phyloP scores from a whole-genome alignment of 2,797 vertebrate genomes.

The Amphiprion clarkii region DNA sequence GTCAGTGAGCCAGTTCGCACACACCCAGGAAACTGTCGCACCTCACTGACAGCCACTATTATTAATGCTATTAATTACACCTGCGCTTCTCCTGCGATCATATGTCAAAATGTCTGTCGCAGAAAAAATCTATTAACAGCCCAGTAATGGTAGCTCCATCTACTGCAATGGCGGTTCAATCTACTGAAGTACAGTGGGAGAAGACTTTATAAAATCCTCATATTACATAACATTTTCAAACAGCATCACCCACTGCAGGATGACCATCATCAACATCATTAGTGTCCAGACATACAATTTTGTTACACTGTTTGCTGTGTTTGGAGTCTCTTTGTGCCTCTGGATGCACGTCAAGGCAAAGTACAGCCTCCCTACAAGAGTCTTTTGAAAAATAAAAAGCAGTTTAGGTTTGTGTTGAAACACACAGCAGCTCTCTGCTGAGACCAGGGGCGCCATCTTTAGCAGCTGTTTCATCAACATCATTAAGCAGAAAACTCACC shows the following conservation, averaged over 20 bases:
- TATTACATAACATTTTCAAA: constrained; percentile 31
- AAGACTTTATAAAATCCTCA: not conserved
- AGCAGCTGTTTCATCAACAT: constrained; percentile 58
- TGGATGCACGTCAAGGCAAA: constrained; percentile 23
- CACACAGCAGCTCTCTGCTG: constrained; percentile 17
- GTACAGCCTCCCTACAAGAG: constrained; percentile 29
- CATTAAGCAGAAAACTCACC: constrained; percentile 86
- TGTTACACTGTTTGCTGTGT: constrained; percentile 16
- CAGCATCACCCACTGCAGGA: constrained; percentile 29
- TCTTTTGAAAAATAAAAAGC: constrained; percentile 40
- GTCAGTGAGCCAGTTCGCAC: not conserved
- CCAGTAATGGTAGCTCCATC: constrained; percentile 8
- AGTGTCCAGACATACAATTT: constrained; percentile 37
- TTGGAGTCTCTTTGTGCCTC: constrained; percentile 26
- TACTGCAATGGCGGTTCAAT: constrained; percentile 7
- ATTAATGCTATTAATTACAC: constrained; percentile 46
- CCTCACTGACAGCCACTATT: constrained; percentile 41
- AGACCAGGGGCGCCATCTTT: constrained; percentile 39
- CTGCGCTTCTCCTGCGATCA: constrained; percentile 33
- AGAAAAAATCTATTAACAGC: constrained; percentile 46
- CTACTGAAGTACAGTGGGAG: constrained; percentile 18
- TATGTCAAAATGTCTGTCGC: constrained; percentile 39
- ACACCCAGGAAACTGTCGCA: constrained; percentile 19
- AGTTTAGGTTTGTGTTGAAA: constrained; percentile 24
- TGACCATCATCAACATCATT: constrained; percentile 46